Base-by-base conservation (phyloP, 2,797 vertebrate genomes). In the Acipenser transmontanus region DNA sequence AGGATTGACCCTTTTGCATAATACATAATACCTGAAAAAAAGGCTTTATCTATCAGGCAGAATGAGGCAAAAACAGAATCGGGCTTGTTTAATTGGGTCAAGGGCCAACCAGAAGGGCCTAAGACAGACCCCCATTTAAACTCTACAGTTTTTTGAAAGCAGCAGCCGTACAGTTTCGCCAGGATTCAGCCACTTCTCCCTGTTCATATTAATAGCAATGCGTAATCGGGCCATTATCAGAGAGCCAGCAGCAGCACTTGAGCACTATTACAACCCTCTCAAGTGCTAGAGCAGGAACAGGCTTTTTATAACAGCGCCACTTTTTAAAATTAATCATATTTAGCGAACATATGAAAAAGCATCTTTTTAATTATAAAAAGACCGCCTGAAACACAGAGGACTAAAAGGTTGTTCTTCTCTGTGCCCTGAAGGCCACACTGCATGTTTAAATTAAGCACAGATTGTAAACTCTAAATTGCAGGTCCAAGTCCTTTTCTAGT, bases 161-260 rank as follows among this genome's bases (percentile, higher is more conserved):
- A 2, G 47, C 34, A 12, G 49, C 50, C 20, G 1, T 69, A 64
- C 73, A 11, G 60, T 61, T 34, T 7, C 14, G 1, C 60, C 17
- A 74, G 54, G 59, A 69, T 69, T 70, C 70, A 72, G 68, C 74
- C 79, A 80, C 78, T 83, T 78, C 71, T 71, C 67, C 79, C 79
- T 69, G 77, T 82, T 84, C 71, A 85, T 77, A 83, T 80, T 77
- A 84, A 84, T 78, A 71, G 79, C 72, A 62, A 49, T 70, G 49
- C 73, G 72, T 72, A 74, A 34, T 14, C 4, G 70, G 74, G 74
- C 71, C 76, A 82, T 82, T 82, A 79, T 71, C 8, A 49, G 72
- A 75, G 75, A 71, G 80, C 78, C 75, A 75, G 70, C 71, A 73
- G 68, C 65, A 52, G 73, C 71, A 73, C 73, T 73, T 72, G 49